Conservation (phyloP, 2,113 vertebrate genomes). For the Spermophilus dauricus region DNA sequence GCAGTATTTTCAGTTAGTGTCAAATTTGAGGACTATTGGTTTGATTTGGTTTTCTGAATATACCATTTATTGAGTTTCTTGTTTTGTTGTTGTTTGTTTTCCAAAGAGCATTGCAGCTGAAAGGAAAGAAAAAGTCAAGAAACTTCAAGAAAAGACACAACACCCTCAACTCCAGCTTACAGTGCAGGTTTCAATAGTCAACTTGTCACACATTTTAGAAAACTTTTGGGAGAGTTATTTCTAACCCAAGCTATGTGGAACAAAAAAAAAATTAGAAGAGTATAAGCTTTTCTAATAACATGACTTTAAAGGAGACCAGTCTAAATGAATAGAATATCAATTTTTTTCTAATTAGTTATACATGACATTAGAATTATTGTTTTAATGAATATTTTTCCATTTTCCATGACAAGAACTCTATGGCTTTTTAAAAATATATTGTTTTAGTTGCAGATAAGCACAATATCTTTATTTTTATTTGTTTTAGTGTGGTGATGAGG, state of each 20-base stretch:
- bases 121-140: not conserved
- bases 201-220: not conserved
- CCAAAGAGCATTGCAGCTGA: not conserved
- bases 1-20: constrained; percentile 27
- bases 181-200: not conserved
- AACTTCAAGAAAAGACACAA: not conserved
- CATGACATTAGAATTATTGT: not conserved
- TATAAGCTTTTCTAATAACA: constrained; percentile 38
- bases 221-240: constrained; percentile 24
- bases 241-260: not conserved
- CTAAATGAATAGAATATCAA: constrained; percentile 57
- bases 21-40: constrained; percentile 8
- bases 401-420: constrained; percentile 25
- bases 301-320: constrained; percentile 12
- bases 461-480: too few species aligned
- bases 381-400: constrained; percentile 38
- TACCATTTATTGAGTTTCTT: not conserved
- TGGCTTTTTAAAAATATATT: not conserved
- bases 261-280: not conserved
- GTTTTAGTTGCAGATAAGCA: too few species aligned
- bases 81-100: not conserved
- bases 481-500: too few species aligned
- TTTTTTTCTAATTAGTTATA: not conserved
- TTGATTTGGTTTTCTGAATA: not conserved
- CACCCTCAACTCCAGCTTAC: not conserved